A percentile compares a stretch with the other conserved stretches of the same genome.
Conservation (phyloP, 2,113 vertebrate species). For the Agapornis roseicollis region DNA sequence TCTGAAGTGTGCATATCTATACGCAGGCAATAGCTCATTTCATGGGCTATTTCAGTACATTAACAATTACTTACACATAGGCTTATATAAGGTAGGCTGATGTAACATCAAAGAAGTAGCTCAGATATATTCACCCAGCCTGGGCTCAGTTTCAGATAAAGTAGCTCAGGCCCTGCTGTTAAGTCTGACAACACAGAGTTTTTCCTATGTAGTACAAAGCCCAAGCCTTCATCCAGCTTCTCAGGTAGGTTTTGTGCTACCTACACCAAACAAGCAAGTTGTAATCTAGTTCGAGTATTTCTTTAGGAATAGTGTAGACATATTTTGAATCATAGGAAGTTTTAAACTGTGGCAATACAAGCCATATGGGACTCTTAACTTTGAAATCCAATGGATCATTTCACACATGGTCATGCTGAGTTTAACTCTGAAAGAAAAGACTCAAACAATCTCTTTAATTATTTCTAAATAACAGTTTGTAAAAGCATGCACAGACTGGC, state of each 20-base stretch:
- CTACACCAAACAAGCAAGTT: background rate
- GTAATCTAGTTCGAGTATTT: background rate
- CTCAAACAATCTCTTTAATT: slow-evolving; percentile 16
- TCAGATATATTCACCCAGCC: background rate
- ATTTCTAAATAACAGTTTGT: slow-evolving; percentile 47
- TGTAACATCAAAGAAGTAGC: background rate
- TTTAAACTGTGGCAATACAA: slow-evolving; percentile 9
- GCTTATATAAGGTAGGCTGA: background rate
- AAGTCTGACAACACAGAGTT: background rate
- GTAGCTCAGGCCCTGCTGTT: background rate
- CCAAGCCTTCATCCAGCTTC: background rate
- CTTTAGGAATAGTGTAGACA: background rate
- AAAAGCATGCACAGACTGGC: slow-evolving; percentile 10
- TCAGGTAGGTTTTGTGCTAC: background rate
- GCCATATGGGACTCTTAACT: slow-evolving; percentile 55
- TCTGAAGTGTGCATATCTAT: background rate
- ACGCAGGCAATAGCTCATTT: background rate
- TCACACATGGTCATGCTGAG: slow-evolving; percentile 59
- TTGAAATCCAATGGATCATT: slow-evolving; percentile 55
- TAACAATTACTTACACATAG: background rate
- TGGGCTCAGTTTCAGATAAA: background rate
- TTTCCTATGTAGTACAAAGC: background rate
- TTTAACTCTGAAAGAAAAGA: background rate
- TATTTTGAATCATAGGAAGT: background rate
- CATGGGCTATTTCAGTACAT: background rate